These are phyloP conservation scores for Rhea pennata DNA, from an alignment of 2,113 vertebrate genomes.

Conservation along the genomic window DNA sequence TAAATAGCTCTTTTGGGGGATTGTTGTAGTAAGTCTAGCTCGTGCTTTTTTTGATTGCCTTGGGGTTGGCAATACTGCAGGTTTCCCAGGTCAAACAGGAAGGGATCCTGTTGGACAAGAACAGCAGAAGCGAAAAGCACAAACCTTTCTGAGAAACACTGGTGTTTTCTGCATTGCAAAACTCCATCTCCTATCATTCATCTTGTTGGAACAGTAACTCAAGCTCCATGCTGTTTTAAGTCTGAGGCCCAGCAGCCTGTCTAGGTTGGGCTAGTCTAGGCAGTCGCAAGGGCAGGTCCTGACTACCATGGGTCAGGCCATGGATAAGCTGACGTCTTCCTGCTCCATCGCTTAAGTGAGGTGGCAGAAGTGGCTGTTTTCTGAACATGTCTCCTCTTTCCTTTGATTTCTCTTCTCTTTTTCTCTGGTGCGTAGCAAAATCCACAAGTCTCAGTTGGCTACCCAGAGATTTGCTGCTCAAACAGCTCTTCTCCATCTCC, in stretches of 20 bases:
- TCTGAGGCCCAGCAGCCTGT: rapidly evolving
- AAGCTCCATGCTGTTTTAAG: rapidly evolving
- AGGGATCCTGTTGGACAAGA: constrained; percentile 60
- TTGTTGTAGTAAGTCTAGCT: not conserved
- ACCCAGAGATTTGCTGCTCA: too few relatives aligned
- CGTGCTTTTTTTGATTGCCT: not conserved
- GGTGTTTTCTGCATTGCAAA: constrained; percentile 25
- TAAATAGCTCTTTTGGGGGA: not conserved
- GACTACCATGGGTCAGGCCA: not conserved
- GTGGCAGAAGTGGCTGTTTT: not conserved
- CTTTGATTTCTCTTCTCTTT: not conserved
- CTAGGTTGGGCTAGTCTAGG: not conserved
- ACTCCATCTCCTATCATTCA: rapidly evolving
- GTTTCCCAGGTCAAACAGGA: constrained; percentile 59
- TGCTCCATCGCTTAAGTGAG: not conserved
- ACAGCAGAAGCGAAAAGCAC: constrained; percentile 11
- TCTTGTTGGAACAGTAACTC: not conserved
- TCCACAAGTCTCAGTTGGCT: rapidly evolving
- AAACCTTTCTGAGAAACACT: not conserved
- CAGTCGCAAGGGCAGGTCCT: not conserved
- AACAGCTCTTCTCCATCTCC: too few relatives aligned
- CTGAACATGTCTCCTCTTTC: not conserved
- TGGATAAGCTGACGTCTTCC: rapidly evolving
- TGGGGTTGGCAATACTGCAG: constrained; percentile 43
- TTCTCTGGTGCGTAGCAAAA: not conserved